Conservation (phyloP, 1,140 invertebrate genomes). For the Euura lappo region DNA sequence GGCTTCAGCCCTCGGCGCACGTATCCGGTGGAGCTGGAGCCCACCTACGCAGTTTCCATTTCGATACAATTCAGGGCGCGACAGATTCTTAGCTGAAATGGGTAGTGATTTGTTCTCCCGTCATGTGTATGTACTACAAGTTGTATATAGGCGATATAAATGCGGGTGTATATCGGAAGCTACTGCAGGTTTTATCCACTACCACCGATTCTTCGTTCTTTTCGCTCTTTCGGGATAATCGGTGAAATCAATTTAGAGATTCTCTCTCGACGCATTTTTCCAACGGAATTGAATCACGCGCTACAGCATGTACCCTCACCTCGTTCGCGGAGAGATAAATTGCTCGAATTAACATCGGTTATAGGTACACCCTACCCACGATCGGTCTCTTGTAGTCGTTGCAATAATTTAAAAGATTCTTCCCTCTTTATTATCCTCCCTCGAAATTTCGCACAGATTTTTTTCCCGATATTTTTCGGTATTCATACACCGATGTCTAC, state of each 20-base stretch:
- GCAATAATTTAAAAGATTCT: conserved; percentile 3
- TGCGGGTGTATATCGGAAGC: background rate
- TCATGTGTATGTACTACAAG: background rate
- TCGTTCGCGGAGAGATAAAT: background rate
- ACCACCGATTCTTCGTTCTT: background rate
- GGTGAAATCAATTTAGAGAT: conserved; percentile 2
- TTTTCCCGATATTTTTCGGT: too few relatives aligned
- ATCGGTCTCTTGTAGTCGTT: background rate
- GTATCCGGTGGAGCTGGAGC: background rate
- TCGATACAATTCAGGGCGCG: background rate
- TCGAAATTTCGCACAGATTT: too few relatives aligned
- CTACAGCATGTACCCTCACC: background rate
- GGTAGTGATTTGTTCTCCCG: background rate
- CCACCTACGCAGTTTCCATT: background rate
- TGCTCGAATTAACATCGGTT: background rate
- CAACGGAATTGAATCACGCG: background rate
- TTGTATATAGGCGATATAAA: background rate
- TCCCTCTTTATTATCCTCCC: background rate
- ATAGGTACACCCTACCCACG: background rate
- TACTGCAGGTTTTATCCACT: background rate
- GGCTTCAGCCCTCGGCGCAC: background rate
- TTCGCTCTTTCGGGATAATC: conserved; percentile 5
- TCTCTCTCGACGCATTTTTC: background rate
- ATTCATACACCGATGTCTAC: too few relatives aligned
- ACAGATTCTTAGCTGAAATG: background rate